phyloP scores from a whole-genome alignment of 2,113 vertebrate species.

The Eira barbara region DNA sequence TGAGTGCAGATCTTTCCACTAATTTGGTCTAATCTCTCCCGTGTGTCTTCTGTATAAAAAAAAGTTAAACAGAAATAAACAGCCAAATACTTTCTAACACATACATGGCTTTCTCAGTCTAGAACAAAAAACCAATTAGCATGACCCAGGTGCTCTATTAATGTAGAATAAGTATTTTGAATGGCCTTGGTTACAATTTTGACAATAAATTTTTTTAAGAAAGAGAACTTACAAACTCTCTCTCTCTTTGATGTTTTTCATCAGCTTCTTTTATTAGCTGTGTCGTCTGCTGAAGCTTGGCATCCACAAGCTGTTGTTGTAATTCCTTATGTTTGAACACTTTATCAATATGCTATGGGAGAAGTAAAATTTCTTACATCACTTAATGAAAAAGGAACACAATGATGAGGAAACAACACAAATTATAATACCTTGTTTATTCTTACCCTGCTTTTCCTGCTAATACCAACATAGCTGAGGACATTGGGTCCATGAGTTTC shows the following conservation, averaged over 20 bases:
- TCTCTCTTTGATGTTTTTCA: constrained; percentile 95
- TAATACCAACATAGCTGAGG: background rate
- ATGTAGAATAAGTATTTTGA: background rate
- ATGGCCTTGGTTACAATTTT: background rate
- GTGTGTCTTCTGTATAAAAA: background rate
- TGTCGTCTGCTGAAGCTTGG: constrained; percentile 96
- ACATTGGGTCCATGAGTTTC: background rate
- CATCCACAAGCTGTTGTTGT: constrained; percentile 97
- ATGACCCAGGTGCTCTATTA: background rate
- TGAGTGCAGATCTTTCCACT: background rate
- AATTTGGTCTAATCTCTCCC: background rate
- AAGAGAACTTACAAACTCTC: constrained; percentile 93
- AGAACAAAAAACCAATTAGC: background rate
- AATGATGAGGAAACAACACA: background rate
- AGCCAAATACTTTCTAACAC: background rate
- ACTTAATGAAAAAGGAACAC: constrained; percentile 12
- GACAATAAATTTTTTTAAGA: constrained; percentile 18
- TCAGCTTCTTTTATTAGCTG: constrained; percentile 98
- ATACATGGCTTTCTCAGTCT: background rate
- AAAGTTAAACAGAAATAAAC: background rate
- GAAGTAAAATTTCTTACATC: constrained; percentile 42
- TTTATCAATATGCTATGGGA: constrained; percentile 94
- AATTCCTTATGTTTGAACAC: constrained; percentile 99
- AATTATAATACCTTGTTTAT: background rate
- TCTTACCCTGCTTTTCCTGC: background rate